phyloP scores from a whole-genome alignment of 2,888 invertebrate genomes.

The Pherbina coryleti region DNA sequence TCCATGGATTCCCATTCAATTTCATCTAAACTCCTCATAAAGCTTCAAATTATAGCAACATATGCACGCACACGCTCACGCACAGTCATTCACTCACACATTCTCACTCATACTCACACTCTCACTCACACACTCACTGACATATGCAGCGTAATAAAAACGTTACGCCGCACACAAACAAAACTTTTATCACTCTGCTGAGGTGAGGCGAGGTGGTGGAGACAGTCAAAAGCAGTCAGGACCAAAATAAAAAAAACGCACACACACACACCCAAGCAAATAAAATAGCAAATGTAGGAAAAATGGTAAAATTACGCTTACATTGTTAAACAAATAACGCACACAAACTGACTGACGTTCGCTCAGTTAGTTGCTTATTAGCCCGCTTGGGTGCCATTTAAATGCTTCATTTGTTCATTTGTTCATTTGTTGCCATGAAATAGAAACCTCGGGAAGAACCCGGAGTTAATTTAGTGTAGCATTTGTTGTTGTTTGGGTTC shows the following conservation, averaged over 20 bases:
- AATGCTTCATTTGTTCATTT: conserved; percentile 14
- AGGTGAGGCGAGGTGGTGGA: background rate
- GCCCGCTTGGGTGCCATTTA: conserved; percentile 46
- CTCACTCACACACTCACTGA: background rate
- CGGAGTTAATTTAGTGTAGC: background rate
- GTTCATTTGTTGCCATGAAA: conserved; percentile 12
- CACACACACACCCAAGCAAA: background rate
- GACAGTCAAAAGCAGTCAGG: background rate
- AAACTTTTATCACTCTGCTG: conserved; percentile 14
- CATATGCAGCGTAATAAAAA: conserved; percentile 1
- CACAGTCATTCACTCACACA: background rate
- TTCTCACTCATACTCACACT: background rate
- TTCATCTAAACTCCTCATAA: conserved; percentile 42
- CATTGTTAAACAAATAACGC: background rate
- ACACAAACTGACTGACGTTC: background rate
- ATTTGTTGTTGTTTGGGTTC: background rate
- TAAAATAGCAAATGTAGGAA: conserved; percentile 3
- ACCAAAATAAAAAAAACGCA: background rate
- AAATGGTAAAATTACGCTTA: background rate
- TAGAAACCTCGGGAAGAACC: background rate
- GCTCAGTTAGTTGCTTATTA: conserved; percentile 42
- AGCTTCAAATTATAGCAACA: conserved; percentile 42
- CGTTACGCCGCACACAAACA: conserved; percentile 12
- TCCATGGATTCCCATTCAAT: conserved; percentile 30
- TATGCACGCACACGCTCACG: background rate